Base-by-base conservation (phyloP, 2,113 vertebrate species). In the Oryzias woworae region DNA sequence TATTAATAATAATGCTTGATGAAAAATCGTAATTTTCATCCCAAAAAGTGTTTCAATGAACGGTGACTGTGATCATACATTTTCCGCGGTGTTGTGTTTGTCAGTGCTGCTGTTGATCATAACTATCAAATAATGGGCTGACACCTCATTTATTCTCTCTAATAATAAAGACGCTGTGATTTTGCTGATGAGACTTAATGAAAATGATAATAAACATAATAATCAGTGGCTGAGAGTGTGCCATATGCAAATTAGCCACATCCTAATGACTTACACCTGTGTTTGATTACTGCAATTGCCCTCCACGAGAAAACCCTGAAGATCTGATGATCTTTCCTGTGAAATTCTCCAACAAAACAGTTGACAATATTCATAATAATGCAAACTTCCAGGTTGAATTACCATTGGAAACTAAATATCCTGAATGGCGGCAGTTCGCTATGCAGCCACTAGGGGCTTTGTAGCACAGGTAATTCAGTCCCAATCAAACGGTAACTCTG, bases 201-300 rank as follows among this genome's bases (percentile, higher is more conserved):
- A 50, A 7, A 1, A 53, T 36, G 36, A 36, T 36, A 23, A 42
- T 41, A 26, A 23, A 2, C 43, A 13, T 58, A n/a, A 46, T 31
- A 56, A 59, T 28, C 2, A 6, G 20, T 5, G 4, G 24, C 4
- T 42, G 22, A 47, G 23, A 24, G 53, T 7, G 41, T 13, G 31
- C 14, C 3, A 28, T 43, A 22, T 5, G 41, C 43, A 55, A 56
- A 2, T 51, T 47, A 49, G 14, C 48, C 46, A 23, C 58, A 17
- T 44, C 18, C 59, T 55, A 58, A 69, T 52, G 48, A 55, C 4
- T 42, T 14, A 51, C 4, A 44, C n/a, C 1, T 42, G 44, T 53
- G 17, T 50, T 58, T 48, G 22, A 55, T 59, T 47, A 41, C 26
- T 31, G 14, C 20, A 47, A 42, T 10, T 31, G 47, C 14, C 55